Base-by-base conservation (phyloP, 2,113 vertebrate genomes). In the Montifringilla adamsi region DNA sequence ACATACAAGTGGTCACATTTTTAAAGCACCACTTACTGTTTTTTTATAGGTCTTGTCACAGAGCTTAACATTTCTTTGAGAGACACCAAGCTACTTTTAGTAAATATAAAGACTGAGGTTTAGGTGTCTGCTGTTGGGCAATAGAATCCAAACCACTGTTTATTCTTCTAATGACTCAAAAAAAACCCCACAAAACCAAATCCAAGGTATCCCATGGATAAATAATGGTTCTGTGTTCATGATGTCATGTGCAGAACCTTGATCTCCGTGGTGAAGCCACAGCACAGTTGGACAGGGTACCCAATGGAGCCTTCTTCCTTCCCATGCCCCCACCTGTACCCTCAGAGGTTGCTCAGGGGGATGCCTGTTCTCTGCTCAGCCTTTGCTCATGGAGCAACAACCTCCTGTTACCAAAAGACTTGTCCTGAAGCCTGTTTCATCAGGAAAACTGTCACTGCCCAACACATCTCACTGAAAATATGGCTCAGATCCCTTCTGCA, bases 351-450 rank as follows among this genome's bases (percentile, higher is more conserved):
- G 66, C 66, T 67, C 50, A 55, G 7, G 31, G 78, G 5, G 5
- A 74, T 7, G 31, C 19, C 26, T 20, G 0, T 55, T 30, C 62
- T 86, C 33, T 9, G 4, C n/a, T 28, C 1, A 2, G 63, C 72
- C 81, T 41, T 31, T 5, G 1, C 0, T 8, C 47, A 15, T 2
- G 1, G 49, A 55, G 39, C 9, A 27, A 63, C 56, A 46, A 14
- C 49, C 39, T 86, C 72, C 39, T 9, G 1, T 31, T 20, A 59
- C 5, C 47, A n/a, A 7, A 59, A 37, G 20, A 33, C 6, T 31
- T 9, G 4, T 28, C 0, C 0, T 1, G 3, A 86, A 60, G 41
- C 44, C 72, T 0, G 0, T 68, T 55, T n/a, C 14, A 21, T 15
- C 31, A 55, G 49, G 55, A 17, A 72, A 84, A 50, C 17, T 30